Evolutionary conservation across 2,888 invertebrate species (phyloP).

Genomic region (Drosophila mimica): DNA sequence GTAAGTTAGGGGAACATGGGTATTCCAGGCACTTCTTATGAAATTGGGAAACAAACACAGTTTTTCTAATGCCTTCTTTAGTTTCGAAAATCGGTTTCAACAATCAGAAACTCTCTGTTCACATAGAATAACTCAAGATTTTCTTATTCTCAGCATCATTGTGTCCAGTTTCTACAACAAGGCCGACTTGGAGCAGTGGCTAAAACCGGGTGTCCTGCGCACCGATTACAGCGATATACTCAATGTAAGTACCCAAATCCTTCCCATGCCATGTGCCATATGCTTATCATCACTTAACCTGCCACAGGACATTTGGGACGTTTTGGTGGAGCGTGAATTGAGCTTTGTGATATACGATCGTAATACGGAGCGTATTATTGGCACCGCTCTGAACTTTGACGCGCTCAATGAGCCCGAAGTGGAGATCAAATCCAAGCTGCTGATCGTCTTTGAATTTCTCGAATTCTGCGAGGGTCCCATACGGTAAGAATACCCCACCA

Average conservation of each 20-base stretch:
- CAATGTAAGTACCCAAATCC: conserved; percentile 78
- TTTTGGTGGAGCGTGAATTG: conserved; percentile 89
- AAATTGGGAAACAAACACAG: background rate
- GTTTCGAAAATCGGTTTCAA: background rate
- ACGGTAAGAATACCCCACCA: conserved; percentile 84
- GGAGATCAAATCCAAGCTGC: conserved; percentile 88
- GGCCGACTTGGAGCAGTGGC: conserved; percentile 93
- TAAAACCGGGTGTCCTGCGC: conserved; percentile 89
- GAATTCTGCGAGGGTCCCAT: conserved; percentile 91
- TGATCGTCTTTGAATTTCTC: conserved; percentile 91
- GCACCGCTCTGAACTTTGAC: conserved; percentile 92
- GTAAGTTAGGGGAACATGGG: conserved; percentile 86
- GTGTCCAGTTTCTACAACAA: conserved; percentile 94
- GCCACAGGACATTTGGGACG: conserved; percentile 88
- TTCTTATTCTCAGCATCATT: conserved; percentile 88
- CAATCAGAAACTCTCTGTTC: background rate
- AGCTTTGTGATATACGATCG: conserved; percentile 89
- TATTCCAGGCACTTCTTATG: background rate
- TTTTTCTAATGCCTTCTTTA: background rate
- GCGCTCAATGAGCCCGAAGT: conserved; percentile 92
- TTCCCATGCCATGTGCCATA: background rate
- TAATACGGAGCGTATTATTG: conserved; percentile 87
- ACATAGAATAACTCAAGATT: background rate
- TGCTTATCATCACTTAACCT: background rate
- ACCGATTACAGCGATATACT: conserved; percentile 90